Percentiles rank a stretch among this genome's conserved stretches.
Evolutionary conservation across 2,113 vertebrate species (phyloP).

Genomic region (Pachypanchax playfairii): DNA sequence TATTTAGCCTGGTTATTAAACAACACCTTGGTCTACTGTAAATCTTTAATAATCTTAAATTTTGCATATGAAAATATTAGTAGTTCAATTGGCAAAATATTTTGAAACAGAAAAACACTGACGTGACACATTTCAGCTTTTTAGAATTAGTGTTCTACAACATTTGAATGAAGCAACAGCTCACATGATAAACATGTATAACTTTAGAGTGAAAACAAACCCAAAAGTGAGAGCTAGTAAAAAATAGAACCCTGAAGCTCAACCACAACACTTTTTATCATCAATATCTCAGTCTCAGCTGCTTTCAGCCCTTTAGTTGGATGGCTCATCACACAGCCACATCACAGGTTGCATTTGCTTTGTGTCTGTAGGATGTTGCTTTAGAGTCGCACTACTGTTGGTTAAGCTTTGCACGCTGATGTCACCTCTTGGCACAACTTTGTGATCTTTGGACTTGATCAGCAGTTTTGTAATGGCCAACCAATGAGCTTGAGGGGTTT

Average conservation of each 20-base stretch:
- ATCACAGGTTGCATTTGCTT: constrained; percentile 16
- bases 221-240: constrained; percentile 36
- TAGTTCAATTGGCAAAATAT: too few relatives aligned
- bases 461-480: constrained; percentile 56
- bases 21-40: too few relatives aligned
- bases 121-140: too few relatives aligned
- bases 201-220: constrained; percentile 4
- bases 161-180: neutral
- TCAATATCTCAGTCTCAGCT: constrained; percentile 43
- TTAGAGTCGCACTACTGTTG: constrained; percentile 65
- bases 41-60: too few relatives aligned
- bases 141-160: neutral
- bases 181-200: neutral
- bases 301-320: constrained; percentile 24
- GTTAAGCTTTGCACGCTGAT: constrained; percentile 70
- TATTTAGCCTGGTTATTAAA: too few relatives aligned
- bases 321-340: constrained; percentile 17
- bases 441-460: constrained; percentile 76
- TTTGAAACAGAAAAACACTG: too few relatives aligned
- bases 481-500: constrained; percentile 56
- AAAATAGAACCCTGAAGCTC: constrained; percentile 35
- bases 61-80: too few relatives aligned
- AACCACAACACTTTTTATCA: constrained; percentile 32
- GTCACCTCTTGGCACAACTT: constrained; percentile 75
- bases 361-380: constrained; percentile 67